A percentile compares a stretch with the other conserved stretches of the same genome.
These are phyloP conservation scores for Oxyteleia sp. DNA, from an alignment of 2,888 invertebrate species.

Conservation along the genomic window DNA sequence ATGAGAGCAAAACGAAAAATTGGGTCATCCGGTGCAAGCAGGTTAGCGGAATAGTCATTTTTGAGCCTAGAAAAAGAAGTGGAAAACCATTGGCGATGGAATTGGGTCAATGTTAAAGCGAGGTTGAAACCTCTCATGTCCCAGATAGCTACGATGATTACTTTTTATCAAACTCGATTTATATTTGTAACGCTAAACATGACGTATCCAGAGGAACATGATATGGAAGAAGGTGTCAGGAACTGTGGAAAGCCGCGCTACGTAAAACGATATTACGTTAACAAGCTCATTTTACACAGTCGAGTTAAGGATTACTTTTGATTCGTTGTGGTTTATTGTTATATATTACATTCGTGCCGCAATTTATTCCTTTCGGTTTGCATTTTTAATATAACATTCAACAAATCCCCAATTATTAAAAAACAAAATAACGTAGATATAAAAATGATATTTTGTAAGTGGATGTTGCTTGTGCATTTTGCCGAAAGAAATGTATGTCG, in stretches of 20 bases:
- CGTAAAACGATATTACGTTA: slow-evolving; percentile 31
- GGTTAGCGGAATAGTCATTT: slow-evolving; percentile 25
- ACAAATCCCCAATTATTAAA: slow-evolving; percentile 32
- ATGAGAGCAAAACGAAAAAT: slow-evolving; percentile 10
- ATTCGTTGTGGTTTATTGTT: slow-evolving; percentile 29
- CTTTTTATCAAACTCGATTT: slow-evolving; percentile 65
- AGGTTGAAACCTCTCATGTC: slow-evolving; percentile 68
- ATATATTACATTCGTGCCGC: slow-evolving; percentile 10
- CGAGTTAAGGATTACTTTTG: slow-evolving; percentile 28
- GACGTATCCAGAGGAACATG: slow-evolving; percentile 53
- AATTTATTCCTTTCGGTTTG: slow-evolving; percentile 19
- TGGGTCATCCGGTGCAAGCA: not conserved
- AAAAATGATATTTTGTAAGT: not conserved
- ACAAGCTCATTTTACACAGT: slow-evolving; percentile 53
- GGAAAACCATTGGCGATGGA: slow-evolving; percentile 81
- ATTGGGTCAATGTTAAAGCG: slow-evolving; percentile 83
- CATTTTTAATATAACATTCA: slow-evolving; percentile 1
- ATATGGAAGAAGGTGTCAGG: slow-evolving; percentile 62
- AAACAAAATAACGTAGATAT: not conserved
- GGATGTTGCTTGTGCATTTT: not conserved
- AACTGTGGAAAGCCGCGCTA: slow-evolving; percentile 47
- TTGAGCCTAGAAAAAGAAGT: slow-evolving; percentile 62
- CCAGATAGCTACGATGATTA: slow-evolving; percentile 69
- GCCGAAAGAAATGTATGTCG: not conserved
- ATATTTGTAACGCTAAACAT: slow-evolving; percentile 55